These are phyloP conservation scores for Leucophenga maculata DNA, from an alignment of 2,888 invertebrate species.

Conservation along the genomic window DNA sequence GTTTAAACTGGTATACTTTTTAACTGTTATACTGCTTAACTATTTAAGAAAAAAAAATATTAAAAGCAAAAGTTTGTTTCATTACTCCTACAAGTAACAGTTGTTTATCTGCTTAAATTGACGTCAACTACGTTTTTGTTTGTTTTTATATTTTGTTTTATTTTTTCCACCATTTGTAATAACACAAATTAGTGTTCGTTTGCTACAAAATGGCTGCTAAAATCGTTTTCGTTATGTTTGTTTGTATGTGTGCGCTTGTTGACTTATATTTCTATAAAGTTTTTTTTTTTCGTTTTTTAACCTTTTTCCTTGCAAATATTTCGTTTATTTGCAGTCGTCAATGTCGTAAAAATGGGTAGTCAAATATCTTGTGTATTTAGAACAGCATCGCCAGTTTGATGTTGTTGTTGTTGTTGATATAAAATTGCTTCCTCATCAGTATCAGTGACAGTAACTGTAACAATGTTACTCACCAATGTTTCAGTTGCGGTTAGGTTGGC, in stretches of 20 bases:
- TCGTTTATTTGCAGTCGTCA: slow-evolving; percentile 67
- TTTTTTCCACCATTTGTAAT: no score
- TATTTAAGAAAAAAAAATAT: no score
- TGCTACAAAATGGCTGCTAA: neutral
- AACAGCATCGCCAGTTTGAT: slow-evolving; percentile 29
- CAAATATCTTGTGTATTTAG: slow-evolving; percentile 63
- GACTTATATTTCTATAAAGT: no score
- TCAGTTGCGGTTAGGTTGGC: slow-evolving; percentile 44
- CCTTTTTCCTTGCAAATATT: slow-evolving; percentile 55
- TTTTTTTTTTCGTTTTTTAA: slow-evolving; percentile 33
- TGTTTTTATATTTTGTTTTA: no score
- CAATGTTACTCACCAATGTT: slow-evolving; percentile 32
- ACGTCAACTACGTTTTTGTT: no score
- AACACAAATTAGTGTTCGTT: neutral
- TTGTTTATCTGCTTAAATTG: no score
- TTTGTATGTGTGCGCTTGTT: neutral
- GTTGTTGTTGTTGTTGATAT: slow-evolving; percentile 38
- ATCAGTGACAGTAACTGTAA: slow-evolving; percentile 57
- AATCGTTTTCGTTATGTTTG: neutral
- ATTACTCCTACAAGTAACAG: no score
- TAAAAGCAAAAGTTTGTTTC: no score
- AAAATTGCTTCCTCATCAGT: slow-evolving; percentile 42
- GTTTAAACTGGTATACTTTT: no score
- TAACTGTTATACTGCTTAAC: no score
- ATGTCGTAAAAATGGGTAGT: slow-evolving; percentile 70